These are phyloP conservation scores for Ophioderma brevispina DNA, from an alignment of 35 echinoderm and acorn worm species.

Conservation along the genomic window DNA sequence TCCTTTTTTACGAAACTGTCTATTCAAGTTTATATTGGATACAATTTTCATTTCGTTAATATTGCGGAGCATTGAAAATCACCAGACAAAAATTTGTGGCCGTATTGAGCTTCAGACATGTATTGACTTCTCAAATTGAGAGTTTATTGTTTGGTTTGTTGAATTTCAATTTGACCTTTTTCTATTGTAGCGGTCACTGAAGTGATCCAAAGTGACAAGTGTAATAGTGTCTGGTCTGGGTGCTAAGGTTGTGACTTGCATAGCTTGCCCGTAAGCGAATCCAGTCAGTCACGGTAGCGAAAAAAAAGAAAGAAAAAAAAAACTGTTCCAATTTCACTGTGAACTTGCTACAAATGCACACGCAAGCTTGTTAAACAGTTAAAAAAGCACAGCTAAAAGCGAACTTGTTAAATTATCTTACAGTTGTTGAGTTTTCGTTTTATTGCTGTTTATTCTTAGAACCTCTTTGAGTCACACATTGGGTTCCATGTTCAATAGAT, in stretches of 20 bases:
- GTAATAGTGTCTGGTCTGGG: conserved; percentile 8
- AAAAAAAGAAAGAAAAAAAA: no score
- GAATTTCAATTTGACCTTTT: no score
- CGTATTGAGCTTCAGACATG: background rate
- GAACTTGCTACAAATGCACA: no score
- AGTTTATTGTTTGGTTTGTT: no score
- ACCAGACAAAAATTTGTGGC: background rate
- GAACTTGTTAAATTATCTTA: no score
- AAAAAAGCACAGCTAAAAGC: no score
- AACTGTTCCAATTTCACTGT: no score
- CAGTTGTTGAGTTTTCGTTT: no score
- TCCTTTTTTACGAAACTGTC: background rate
- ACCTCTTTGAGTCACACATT: no score
- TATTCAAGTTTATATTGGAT: background rate
- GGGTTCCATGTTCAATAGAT: no score
- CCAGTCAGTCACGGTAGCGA: background rate
- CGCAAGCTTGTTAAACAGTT: no score
- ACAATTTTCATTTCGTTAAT: conserved; percentile 2
- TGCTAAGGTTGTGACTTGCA: conserved; percentile 8
- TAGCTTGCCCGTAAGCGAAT: background rate
- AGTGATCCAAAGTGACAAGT: background rate
- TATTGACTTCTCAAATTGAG: background rate
- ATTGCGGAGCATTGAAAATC: background rate
- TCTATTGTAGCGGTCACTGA: background rate
- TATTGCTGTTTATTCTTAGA: no score